Percentiles rank a stretch among this genome's conserved stretches.
phyloP scores from a whole-genome alignment of 2,113 vertebrate species.

The Lonchura striata region DNA sequence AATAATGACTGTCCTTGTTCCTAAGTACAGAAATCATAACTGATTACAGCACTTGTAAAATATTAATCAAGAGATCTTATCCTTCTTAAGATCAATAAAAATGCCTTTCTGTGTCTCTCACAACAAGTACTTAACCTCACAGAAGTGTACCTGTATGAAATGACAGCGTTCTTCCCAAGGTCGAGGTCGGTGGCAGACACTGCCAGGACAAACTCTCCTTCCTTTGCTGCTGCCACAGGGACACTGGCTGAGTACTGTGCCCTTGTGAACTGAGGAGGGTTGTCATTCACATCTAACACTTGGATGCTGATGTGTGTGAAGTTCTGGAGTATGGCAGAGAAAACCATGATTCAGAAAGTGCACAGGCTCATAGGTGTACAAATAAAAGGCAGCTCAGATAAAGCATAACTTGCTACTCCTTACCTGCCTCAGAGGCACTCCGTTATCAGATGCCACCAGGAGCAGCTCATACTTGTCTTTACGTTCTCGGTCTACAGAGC shows the following conservation, averaged over 20 bases:
- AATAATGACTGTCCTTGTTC: not conserved
- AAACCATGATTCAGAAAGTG: not conserved
- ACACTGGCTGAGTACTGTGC: constrained; percentile 35
- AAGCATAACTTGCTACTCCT: not conserved
- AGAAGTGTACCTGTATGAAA: constrained; percentile 68
- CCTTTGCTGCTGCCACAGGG: constrained; percentile 39
- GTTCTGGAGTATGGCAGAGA: constrained; percentile 63
- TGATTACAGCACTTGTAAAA: not conserved
- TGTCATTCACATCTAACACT: constrained; percentile 74
- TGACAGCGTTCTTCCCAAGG: constrained; percentile 56
- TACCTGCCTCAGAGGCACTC: constrained; percentile 75
- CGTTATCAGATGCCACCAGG: constrained; percentile 69
- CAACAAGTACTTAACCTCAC: not conserved
- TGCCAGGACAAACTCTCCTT: constrained; percentile 43
- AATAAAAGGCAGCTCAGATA: not conserved
- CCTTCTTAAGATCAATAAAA: not conserved
- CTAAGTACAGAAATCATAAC: not conserved
- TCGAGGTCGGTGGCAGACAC: constrained; percentile 72
- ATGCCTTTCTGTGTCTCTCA: not conserved
- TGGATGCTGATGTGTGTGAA: constrained; percentile 68
- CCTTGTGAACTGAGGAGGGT: constrained; percentile 68
- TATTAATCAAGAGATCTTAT: not conserved
- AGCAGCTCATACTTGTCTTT: constrained; percentile 69
- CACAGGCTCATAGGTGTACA: not conserved
- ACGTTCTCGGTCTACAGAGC: constrained; percentile 74